Base-by-base conservation (phyloP, 2,888 invertebrate genomes). In the Meganola albula region DNA sequence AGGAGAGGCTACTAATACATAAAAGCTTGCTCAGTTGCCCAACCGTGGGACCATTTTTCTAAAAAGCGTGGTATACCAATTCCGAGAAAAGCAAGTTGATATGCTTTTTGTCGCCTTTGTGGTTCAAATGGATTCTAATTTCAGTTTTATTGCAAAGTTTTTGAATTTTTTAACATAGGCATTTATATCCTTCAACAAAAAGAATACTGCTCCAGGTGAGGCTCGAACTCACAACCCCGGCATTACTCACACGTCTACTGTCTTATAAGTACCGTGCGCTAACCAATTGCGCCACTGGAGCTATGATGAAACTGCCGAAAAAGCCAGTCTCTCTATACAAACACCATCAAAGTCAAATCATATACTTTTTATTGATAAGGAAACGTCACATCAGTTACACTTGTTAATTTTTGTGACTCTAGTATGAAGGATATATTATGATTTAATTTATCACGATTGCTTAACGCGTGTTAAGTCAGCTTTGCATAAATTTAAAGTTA, bases 221-320 rank as follows among this genome's bases (percentile, higher is more conserved):
- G 96, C 95, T 97, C 96, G 96, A 97, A 96, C 96, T 96, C 96
- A 94, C 96, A 96, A 96, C 96, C 96, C 95, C 96, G 96, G 96
- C 96, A 97, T 97, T 71, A 92, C 97, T 96, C 94, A 94, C 79
- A 82, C 92, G 90, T 90, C 90, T 89, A 96, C 96, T 97, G 96
- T 91, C 93, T 91, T 95, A 97, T 97, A 97, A 97, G 97, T 97
- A 97, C 97, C 96, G 96, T 96, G 97, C 97, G 96, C 97, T 97
- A 97, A 96, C 97, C 97, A 95, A 97, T 96, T 97, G 97, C 96
- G 97, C 97, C 97, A 97, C 97, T 95, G 95, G 96, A 94, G 95
- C 95, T 87, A 59, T 65, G 65, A 10, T 2, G 6, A 10, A 1
- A 1, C 0, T 1, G 31, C 8, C 49, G 65, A 80, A 83, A 78